Conservation (phyloP, 2,797 vertebrate species). For the Microcaecilia unicolor region DNA sequence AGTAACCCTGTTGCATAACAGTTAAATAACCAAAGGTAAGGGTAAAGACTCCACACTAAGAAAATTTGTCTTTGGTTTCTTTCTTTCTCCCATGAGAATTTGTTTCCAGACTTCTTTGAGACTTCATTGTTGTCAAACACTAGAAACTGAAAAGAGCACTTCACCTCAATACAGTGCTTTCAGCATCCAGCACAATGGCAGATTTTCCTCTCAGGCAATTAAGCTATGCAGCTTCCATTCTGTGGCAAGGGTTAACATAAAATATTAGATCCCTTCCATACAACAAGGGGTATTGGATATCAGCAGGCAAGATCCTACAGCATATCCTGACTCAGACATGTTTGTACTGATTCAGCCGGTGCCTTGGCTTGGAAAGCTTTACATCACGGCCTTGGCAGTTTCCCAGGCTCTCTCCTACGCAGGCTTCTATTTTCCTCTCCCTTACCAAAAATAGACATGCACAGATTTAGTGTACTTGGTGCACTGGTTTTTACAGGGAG, state of each 20-base stretch:
- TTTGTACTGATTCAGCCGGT: slow-evolving; percentile 49
- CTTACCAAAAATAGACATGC: slow-evolving; percentile 51
- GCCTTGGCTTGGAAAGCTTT: slow-evolving; percentile 48
- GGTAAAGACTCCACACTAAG: slow-evolving; percentile 27
- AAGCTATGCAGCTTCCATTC: not conserved
- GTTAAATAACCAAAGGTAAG: slow-evolving; percentile 21
- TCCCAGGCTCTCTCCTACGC: slow-evolving; percentile 46
- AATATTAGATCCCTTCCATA: slow-evolving; percentile 9
- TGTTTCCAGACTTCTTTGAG: slow-evolving; percentile 26
- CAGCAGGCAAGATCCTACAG: slow-evolving; percentile 23
- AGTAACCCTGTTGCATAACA: slow-evolving; percentile 7
- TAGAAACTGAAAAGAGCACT: slow-evolving; percentile 23
- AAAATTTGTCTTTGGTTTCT: slow-evolving; percentile 38
- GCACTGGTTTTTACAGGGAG: slow-evolving; percentile 40
- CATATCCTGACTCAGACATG: slow-evolving; percentile 34
- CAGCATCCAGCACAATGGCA: not conserved
- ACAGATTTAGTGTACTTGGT: slow-evolving; percentile 47
- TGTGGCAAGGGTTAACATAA: slow-evolving; percentile 11
- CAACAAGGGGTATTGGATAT: slow-evolving; percentile 22
- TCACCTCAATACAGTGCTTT: slow-evolving; percentile 3
- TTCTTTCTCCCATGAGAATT: slow-evolving; percentile 34
- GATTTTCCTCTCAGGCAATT: slow-evolving; percentile 5
- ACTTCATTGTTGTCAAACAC: slow-evolving; percentile 19
- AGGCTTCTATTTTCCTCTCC: slow-evolving; percentile 52
- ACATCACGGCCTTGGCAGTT: slow-evolving; percentile 48